A percentile compares a stretch with the other conserved stretches of the same genome.
Conservation (phyloP, 1,140 invertebrate species). For the Musca domestica region DNA sequence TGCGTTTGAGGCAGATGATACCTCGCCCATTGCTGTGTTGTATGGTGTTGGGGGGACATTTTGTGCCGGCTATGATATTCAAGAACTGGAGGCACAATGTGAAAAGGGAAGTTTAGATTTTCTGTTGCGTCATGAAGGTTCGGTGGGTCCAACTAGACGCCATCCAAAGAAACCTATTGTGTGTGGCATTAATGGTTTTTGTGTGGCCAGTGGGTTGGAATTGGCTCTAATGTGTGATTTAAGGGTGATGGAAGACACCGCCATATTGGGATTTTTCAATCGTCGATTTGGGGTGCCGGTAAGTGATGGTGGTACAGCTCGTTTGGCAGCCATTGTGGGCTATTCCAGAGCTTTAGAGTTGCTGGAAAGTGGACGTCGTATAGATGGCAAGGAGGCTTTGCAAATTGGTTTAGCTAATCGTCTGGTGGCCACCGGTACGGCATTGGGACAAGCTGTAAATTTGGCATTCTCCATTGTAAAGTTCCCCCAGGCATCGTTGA, state of each 20-base stretch:
- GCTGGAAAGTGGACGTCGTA: constrained; percentile 77
- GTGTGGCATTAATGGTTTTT: constrained; percentile 82
- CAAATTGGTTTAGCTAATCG: constrained; percentile 76
- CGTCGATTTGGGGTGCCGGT: constrained; percentile 84
- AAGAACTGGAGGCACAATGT: constrained; percentile 58
- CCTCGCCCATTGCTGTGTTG: constrained; percentile 69
- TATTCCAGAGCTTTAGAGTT: constrained; percentile 82
- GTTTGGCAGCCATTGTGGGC: constrained; percentile 76
- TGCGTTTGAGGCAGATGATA: constrained; percentile 74
- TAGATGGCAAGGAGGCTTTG: constrained; percentile 74
- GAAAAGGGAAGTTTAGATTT: constrained; percentile 45
- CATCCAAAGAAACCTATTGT: constrained; percentile 78
- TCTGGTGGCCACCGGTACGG: constrained; percentile 76
- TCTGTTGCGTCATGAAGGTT: constrained; percentile 34
- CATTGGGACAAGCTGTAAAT: constrained; percentile 74
- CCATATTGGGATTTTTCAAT: constrained; percentile 78
- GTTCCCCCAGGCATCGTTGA: constrained; percentile 75
- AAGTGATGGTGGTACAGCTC: constrained; percentile 75
- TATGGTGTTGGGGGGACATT: constrained; percentile 88
- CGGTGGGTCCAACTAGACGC: constrained; percentile 59
- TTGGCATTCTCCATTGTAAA: constrained; percentile 73
- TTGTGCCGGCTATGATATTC: constrained; percentile 83
- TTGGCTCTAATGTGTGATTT: constrained; percentile 88
- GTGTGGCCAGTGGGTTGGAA: constrained; percentile 85
- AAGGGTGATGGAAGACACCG: constrained; percentile 79